Conservation (phyloP, 2,113 vertebrate species). For the Gnathonemus echidnorhynchus region DNA sequence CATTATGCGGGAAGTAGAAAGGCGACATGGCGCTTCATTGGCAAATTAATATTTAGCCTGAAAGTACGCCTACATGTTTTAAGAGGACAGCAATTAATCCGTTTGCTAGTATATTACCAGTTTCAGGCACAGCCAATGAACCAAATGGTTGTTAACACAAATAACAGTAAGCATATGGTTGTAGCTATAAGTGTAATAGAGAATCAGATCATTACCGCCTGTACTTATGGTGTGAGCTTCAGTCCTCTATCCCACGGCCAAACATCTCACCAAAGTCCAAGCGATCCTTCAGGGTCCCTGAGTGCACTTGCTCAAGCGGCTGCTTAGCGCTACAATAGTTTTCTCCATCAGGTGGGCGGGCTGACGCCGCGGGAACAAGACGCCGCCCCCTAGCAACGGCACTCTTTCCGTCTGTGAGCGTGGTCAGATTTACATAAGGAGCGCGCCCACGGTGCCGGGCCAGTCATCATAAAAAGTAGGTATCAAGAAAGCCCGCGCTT, state of each 20-base stretch:
- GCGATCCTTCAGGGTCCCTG: neutral
- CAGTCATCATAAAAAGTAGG: neutral
- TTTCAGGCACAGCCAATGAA: neutral
- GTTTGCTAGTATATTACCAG: neutral
- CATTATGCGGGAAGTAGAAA: neutral
- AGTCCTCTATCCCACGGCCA: constrained; percentile 33
- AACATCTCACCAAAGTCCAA: constrained; percentile 23
- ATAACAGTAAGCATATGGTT: neutral
- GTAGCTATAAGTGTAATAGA: neutral
- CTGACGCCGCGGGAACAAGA: constrained; percentile 8
- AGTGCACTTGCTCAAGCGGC: constrained; percentile 27
- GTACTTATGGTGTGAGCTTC: neutral
- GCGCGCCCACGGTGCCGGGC: neutral
- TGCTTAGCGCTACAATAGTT: neutral
- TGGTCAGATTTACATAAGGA: neutral
- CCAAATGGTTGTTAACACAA: neutral
- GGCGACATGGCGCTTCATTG: neutral
- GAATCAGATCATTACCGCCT: neutral
- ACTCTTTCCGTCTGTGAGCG: neutral
- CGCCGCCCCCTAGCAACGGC: constrained; percentile 36
- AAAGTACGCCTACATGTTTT: neutral
- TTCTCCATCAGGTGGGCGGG: constrained; percentile 31
- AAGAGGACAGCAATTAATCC: neutral
- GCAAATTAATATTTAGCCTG: neutral
- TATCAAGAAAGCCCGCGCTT: neutral